phyloP scores from a whole-genome alignment of 2,113 vertebrate genomes.

The Tonatia bakeri region DNA sequence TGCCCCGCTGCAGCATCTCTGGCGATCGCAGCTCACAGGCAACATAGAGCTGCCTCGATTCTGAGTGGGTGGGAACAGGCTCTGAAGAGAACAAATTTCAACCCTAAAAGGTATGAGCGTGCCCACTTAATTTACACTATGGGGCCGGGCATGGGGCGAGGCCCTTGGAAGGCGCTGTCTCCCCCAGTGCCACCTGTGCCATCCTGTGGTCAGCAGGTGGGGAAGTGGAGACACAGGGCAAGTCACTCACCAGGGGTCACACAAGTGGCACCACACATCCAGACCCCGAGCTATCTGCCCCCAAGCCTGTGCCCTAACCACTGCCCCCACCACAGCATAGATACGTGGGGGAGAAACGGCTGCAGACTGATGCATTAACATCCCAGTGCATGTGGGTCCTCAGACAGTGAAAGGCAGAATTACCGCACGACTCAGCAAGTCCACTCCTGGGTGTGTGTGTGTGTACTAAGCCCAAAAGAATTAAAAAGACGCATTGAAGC shows the following conservation, averaged over 20 bases:
- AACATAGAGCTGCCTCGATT: fast-evolving
- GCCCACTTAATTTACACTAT: neutral
- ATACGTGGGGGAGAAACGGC: fast-evolving
- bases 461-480: fast-evolving
- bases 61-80: neutral
- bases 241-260: neutral
- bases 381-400: fast-evolving
- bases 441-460: neutral
- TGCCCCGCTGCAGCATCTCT: fast-evolving
- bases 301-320: neutral
- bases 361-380: fast-evolving
- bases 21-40: neutral
- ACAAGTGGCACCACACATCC: neutral
- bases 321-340: fast-evolving
- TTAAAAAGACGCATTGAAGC: fast-evolving
- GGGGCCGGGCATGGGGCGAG: neutral
- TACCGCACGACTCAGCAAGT: fast-evolving
- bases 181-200: fast-evolving
- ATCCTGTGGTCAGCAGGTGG: fast-evolving
- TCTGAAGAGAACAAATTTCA: neutral
- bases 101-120: neutral
- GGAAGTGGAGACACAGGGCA: neutral
- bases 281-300: neutral
- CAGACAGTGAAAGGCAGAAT: too few species aligned
- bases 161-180: too few species aligned